phyloP scores from a whole-genome alignment of 2,797 vertebrate genomes.

The Manis crassicaudata region DNA sequence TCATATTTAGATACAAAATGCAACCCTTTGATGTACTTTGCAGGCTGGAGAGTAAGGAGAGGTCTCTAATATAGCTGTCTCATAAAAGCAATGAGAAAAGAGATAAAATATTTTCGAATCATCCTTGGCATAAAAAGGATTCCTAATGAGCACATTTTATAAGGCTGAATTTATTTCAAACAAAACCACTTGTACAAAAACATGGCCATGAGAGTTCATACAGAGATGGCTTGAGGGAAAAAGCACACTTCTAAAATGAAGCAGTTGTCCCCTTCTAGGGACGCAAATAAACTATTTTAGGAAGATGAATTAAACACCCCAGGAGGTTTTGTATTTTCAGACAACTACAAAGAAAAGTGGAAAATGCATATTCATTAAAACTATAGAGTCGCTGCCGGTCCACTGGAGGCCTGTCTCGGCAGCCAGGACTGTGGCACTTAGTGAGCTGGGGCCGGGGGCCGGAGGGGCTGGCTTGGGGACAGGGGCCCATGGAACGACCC shows the following conservation, averaged over 20 bases:
- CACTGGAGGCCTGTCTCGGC: not conserved
- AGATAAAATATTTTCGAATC: conserved; percentile 68
- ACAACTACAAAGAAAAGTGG: not conserved
- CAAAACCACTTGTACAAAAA: conserved; percentile 48
- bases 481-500: not conserved
- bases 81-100: conserved; percentile 75
- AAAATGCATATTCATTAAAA: conserved; percentile 52
- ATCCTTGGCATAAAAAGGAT: conserved; percentile 50
- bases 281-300: conserved; percentile 34
- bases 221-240: not conserved
- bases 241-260: not conserved
- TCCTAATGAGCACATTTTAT: conserved; percentile 69
- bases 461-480: not conserved
- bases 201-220: conserved; percentile 2
- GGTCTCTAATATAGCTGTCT: conserved; percentile 51
- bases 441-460: not conserved
- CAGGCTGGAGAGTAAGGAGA: conserved; percentile 60
- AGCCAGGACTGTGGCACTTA: not conserved
- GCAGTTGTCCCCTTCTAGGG: not conserved
- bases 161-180: conserved; percentile 70
- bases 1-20: conserved; percentile 58
- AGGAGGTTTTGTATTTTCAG: conserved; percentile 27
- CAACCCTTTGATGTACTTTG: conserved; percentile 43
- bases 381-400: not conserved
- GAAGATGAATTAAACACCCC: conserved; percentile 14